Evolutionary conservation across 2,113 vertebrate species (phyloP).

Genomic region (Callithrix jacchus): DNA sequence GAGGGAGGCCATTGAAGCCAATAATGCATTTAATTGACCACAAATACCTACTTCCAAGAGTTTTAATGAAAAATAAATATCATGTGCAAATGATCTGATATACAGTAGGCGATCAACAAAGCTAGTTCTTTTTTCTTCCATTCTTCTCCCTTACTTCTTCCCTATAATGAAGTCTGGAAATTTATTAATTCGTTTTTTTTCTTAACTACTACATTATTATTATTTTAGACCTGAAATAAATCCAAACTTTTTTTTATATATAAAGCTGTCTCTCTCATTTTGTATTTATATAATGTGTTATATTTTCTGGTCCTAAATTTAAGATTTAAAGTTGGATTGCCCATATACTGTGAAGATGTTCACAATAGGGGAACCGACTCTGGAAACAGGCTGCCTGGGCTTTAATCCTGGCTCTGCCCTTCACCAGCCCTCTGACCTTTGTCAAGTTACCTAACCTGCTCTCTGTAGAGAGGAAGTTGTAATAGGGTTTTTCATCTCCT

Average conservation of each 20-base stretch:
- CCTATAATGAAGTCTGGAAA: neutral
- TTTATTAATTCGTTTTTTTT: slow-evolving; percentile 11
- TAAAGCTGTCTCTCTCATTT: neutral
- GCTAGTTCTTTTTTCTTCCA: neutral
- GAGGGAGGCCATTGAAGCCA: neutral
- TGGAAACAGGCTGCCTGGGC: neutral
- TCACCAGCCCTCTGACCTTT: neutral
- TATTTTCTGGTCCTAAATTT: neutral
- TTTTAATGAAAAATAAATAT: neutral
- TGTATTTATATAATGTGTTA: neutral
- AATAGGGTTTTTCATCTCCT: neutral
- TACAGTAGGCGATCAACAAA: neutral
- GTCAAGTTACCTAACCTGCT: neutral
- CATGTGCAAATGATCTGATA: neutral
- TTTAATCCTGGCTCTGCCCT: neutral
- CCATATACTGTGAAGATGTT: neutral
- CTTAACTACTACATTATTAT: neutral
- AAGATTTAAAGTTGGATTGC: neutral
- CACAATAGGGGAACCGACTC: fast-evolving
- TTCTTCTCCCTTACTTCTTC: neutral
- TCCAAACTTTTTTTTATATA: neutral
- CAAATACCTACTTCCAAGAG: neutral
- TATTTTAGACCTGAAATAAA: neutral
- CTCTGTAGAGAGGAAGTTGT: neutral
- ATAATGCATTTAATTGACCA: neutral